Evolutionary conservation across 2,113 vertebrate genomes (phyloP), one percentile per base, ranked within the genome.

Genomic region (Leptobrachium leishanense): DNA sequence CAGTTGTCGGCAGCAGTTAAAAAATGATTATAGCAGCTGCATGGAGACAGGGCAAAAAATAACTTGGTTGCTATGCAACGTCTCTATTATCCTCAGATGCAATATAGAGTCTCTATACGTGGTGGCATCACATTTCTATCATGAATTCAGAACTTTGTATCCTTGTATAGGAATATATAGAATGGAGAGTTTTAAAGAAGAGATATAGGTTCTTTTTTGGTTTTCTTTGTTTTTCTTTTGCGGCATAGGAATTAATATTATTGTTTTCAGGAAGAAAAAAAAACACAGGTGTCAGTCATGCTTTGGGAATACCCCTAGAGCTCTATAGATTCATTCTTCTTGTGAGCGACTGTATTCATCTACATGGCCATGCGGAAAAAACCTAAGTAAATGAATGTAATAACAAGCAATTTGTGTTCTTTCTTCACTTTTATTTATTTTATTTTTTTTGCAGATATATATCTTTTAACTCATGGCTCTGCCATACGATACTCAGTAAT

Each of bases 61-160:
- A 81, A 59, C 78, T 81, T 81, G 78, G 78, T 81, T 81, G 78
- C 78, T 81, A 74, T 81, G 78, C 78, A 81, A 81, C 78, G 15
- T 74, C 78, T 81, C 71, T 81, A 81, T 81, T 72, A 81, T 81
- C 78, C 72, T 81, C 72, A 68, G 72, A 81, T 81, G 78, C 78
- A 81, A 81, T 81, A 81, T 74, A 81, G 46, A 66, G 53, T 81
- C 78, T 74, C 72, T 68, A 68, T 74, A 81, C 64, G 67, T 68
- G 72, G 73, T 81, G 71, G 72, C 71, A 81, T 81, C 53, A 74
- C 78, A 81, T 81, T 81, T 81, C 72, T 81, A 68, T 81, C 13
- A 68, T 80, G 63, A 74, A 73, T 80, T 79, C 64, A 59, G 65
- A 68, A 68, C 31, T 81, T 81, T 81, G 78, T 81, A 81, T 81